A percentile compares a stretch with the other conserved stretches of the same genome.
phyloP scores from a whole-genome alignment of 1,140 invertebrate species.

The Drosophila lacertosa region DNA sequence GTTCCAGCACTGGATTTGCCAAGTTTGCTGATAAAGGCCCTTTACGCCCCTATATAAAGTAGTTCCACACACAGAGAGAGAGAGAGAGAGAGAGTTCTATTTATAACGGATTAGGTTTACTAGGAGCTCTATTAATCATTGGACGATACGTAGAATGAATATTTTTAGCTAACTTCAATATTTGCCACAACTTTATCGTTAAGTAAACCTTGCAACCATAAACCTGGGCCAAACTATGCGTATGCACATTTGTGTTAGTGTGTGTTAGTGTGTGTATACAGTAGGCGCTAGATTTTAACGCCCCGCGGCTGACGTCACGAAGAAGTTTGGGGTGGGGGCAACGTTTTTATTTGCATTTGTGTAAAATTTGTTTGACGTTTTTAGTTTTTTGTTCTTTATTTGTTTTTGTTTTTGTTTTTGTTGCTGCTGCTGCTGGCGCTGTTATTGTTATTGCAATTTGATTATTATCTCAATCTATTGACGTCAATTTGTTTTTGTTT shows the following conservation, averaged over 20 bases:
- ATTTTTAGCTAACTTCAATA: conserved; percentile 9
- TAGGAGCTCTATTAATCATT: conserved; percentile 14
- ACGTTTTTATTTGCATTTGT: conserved; percentile 40
- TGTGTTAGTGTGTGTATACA: too few species aligned
- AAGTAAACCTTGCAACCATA: conserved; percentile 40
- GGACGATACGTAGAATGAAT: conserved; percentile 11
- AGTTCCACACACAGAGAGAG: too few species aligned
- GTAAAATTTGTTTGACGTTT: conserved; percentile 51
- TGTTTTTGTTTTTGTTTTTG: conserved; percentile 25
- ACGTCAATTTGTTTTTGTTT: conserved; percentile 73
- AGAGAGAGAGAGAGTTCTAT: not conserved
- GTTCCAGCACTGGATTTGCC: conserved; percentile 25
- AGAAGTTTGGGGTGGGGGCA: not conserved
- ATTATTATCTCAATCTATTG: conserved; percentile 70
- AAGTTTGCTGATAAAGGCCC: conserved; percentile 23
- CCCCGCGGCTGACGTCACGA: conserved; percentile 35
- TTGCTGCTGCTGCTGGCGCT: conserved; percentile 7
- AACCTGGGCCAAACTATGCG: conserved; percentile 7
- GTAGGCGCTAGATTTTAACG: conserved; percentile 27
- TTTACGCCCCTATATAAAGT: conserved; percentile 21
- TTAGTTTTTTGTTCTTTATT: conserved; percentile 43
- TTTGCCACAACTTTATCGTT: conserved; percentile 21
- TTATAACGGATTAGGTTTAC: not conserved
- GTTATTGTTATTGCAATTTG: conserved; percentile 58
- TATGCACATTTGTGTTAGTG: not conserved